Evolutionary conservation across 1,140 invertebrate species (phyloP).

Genomic region (Cecropterus lyciades): DNA sequence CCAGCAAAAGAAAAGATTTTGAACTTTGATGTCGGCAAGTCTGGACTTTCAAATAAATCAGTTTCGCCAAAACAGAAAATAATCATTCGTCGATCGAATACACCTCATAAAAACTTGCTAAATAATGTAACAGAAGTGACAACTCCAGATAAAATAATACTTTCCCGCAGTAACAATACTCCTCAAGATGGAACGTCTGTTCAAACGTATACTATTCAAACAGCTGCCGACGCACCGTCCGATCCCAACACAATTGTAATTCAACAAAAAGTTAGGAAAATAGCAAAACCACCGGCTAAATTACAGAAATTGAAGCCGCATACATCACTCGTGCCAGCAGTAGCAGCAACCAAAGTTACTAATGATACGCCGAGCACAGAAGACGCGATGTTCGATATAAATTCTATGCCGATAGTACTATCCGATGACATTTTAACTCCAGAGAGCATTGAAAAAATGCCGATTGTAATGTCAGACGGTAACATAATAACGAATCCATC

Average conservation of each 20-base stretch:
- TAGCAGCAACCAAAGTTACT: slow-evolving; percentile 52
- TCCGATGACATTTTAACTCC: slow-evolving; percentile 87
- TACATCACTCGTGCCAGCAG: slow-evolving; percentile 47
- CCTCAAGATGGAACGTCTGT: slow-evolving; percentile 63
- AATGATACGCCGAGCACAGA: slow-evolving; percentile 58
- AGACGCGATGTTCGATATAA: slow-evolving; percentile 89
- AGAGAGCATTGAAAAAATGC: slow-evolving; percentile 86
- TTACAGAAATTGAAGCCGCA: slow-evolving; percentile 66
- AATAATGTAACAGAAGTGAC: slow-evolving; percentile 65
- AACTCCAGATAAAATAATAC: slow-evolving; percentile 72
- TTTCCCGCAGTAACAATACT: slow-evolving; percentile 64
- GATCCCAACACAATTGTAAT: slow-evolving; percentile 70
- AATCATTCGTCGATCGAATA: slow-evolving; percentile 72
- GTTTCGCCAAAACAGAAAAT: slow-evolving; percentile 75
- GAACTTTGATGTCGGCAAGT: slow-evolving; percentile 75
- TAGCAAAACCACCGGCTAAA: slow-evolving; percentile 60
- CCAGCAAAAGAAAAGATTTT: slow-evolving; percentile 79
- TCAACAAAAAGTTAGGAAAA: slow-evolving; percentile 69
- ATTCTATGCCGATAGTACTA: slow-evolving; percentile 89
- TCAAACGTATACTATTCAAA: slow-evolving; percentile 79
- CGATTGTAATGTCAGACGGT: slow-evolving; percentile 86
- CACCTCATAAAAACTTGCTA: slow-evolving; percentile 60
- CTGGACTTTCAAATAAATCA: slow-evolving; percentile 57
- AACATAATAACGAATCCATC: slow-evolving; percentile 70
- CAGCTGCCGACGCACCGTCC: slow-evolving; percentile 53